Evolutionary conservation across 2,113 vertebrate genomes (phyloP).

Genomic region (Maccullochella peelii): DNA sequence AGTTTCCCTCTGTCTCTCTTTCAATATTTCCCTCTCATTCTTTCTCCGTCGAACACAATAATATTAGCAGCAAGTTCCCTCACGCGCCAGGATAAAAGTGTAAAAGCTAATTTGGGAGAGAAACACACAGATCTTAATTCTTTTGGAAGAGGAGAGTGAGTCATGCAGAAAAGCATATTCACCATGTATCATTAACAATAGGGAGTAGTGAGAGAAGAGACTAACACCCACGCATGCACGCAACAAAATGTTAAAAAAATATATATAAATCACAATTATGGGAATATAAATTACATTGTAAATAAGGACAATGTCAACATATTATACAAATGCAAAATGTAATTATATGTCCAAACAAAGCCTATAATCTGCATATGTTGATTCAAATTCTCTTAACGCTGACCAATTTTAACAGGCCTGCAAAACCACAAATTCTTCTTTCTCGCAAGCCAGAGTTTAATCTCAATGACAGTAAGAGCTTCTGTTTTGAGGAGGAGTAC

Average conservation of each 20-base stretch:
- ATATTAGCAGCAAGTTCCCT: slow-evolving; percentile 29
- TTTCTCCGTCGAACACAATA: slow-evolving; percentile 24
- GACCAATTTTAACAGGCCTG: not conserved
- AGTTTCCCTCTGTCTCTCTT: slow-evolving; percentile 12
- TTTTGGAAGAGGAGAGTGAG: slow-evolving; percentile 69
- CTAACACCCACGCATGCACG: slow-evolving; percentile 14
- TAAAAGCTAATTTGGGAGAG: slow-evolving; percentile 60
- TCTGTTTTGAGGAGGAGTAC: slow-evolving; percentile 25
- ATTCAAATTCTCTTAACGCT: slow-evolving; percentile 13
- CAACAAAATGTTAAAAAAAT: not conserved
- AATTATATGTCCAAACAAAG: slow-evolving; percentile 6
- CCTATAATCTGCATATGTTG: not conserved
- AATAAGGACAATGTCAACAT: slow-evolving; percentile 19
- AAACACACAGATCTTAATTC: slow-evolving; percentile 66
- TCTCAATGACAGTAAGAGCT: slow-evolving; percentile 29
- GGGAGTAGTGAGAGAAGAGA: slow-evolving; percentile 42
- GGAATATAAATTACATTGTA: not conserved
- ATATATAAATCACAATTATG: not conserved
- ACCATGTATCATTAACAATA: slow-evolving; percentile 68
- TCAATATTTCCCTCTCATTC: slow-evolving; percentile 22
- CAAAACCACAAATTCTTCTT: not conserved
- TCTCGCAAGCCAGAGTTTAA: slow-evolving; percentile 20
- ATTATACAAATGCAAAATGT: not conserved
- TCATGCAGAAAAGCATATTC: slow-evolving; percentile 75
- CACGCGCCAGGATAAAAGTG: slow-evolving; percentile 53